Conservation (phyloP, 2,888 invertebrate genomes). For the Scaptomyza flava region DNA sequence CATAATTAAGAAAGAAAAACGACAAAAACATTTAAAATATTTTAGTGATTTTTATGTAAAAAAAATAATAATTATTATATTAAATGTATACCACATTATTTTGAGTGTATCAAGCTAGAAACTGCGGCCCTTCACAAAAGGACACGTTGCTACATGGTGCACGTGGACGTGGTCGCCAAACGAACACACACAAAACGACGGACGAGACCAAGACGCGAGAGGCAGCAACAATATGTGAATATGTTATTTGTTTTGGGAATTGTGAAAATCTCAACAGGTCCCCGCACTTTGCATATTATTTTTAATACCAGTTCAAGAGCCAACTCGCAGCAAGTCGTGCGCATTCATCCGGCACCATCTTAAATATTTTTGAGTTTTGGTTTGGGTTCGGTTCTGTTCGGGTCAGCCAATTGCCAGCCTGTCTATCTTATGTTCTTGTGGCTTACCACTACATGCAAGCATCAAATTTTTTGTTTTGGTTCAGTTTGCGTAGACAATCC, state of each 20-base stretch:
- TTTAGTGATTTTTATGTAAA: too few relatives aligned
- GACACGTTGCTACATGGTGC: conserved; percentile 16
- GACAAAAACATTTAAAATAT: too few relatives aligned
- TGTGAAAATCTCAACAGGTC: conserved; percentile 83
- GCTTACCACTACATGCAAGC: conserved; percentile 38
- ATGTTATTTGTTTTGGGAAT: conserved; percentile 84
- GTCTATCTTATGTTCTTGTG: conserved; percentile 23
- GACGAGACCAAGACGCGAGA: conserved; percentile 4
- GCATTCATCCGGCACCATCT: conserved; percentile 31
- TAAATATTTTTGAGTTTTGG: conserved; percentile 22
- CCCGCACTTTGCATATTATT: conserved; percentile 82
- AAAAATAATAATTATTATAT: too few relatives aligned
- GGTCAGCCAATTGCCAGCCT: conserved; percentile 55
- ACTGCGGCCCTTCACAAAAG: conserved; percentile 22
- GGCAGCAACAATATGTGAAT: conserved; percentile 79
- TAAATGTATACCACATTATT: background rate
- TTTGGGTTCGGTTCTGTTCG: conserved; percentile 41
- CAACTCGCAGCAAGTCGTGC: conserved; percentile 41
- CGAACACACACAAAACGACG: conserved; percentile 12
- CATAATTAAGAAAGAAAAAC: too few relatives aligned
- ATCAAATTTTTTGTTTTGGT: conserved; percentile 21
- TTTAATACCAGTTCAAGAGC: conserved; percentile 65
- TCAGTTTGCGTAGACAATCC: conserved; percentile 60
- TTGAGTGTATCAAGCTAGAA: conserved; percentile 8
- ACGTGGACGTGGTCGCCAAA: conserved; percentile 30